phyloP scores from a whole-genome alignment of 2,113 vertebrate genomes.

The Stegastes partitus region DNA sequence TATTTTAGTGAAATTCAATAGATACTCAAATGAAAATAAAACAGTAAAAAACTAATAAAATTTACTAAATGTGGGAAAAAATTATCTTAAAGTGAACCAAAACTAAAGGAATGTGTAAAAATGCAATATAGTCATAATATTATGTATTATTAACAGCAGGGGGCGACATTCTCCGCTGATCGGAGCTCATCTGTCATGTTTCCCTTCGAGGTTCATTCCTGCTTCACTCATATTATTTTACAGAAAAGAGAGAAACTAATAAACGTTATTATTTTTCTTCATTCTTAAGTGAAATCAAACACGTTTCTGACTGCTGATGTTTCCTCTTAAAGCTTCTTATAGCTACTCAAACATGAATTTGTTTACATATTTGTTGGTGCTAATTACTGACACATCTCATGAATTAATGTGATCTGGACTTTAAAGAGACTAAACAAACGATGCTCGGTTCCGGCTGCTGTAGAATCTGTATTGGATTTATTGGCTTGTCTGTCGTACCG shows the following conservation, averaged over 20 bases:
- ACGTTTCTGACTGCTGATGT: no score
- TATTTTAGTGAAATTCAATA: no score
- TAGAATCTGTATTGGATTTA: no score
- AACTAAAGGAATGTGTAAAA: not conserved
- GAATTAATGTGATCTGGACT: not conserved
- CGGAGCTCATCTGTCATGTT: not conserved
- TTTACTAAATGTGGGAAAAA: not conserved
- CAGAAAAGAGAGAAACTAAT: not conserved
- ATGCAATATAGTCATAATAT: not conserved
- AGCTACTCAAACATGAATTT: no score
- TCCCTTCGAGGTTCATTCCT: not conserved
- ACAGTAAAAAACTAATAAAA: no score
- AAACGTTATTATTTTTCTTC: no score
- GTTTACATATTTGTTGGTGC: no score
- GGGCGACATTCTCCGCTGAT: slow-evolving; percentile 24
- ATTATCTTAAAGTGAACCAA: not conserved
- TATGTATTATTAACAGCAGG: slow-evolving; percentile 25
- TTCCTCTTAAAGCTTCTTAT: no score
- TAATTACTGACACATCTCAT: no score
- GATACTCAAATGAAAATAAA: not conserved
- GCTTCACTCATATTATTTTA: not conserved
- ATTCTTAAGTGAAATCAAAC: no score
- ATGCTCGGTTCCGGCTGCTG: no score
- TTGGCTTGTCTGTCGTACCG: slow-evolving; percentile 82
- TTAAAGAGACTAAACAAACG: no score